These are phyloP conservation scores for Prosapia bicincta DNA, from an alignment of 2,888 invertebrate species.

Conservation along the genomic window DNA sequence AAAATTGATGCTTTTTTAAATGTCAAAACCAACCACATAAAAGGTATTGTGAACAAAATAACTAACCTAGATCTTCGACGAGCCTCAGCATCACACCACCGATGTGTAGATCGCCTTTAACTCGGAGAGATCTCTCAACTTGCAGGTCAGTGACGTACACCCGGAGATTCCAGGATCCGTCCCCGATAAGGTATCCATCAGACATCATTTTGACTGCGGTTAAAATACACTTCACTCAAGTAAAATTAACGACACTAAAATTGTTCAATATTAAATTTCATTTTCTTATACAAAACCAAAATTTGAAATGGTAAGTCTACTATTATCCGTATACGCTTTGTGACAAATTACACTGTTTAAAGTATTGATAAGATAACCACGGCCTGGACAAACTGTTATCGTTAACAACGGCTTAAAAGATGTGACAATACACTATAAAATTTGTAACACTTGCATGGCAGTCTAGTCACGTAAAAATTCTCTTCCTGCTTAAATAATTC, in stretches of 20 bases:
- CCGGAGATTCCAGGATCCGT: conserved; percentile 95
- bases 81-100: conserved; percentile 97
- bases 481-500: too few species aligned
- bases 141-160: conserved; percentile 90
- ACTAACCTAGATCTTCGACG: conserved; percentile 89
- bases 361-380: neutral
- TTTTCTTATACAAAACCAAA: neutral
- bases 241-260: neutral
- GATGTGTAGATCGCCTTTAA: conserved; percentile 95
- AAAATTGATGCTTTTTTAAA: too few species aligned
- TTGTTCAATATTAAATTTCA: neutral
- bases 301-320: neutral
- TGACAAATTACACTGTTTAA: neutral
- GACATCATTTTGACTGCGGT: conserved; percentile 47
- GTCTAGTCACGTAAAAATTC: neutral
- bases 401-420: neutral
- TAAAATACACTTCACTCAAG: neutral
- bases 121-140: conserved; percentile 85
- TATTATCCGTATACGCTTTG: neutral
- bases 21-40: neutral
- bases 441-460: neutral
- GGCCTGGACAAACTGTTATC: neutral
- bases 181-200: conserved; percentile 74
- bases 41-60: neutral
- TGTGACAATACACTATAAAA: neutral